A percentile compares a stretch with the other conserved stretches of the same genome.
Evolutionary conservation across 2,888 invertebrate genomes (phyloP).

Genomic region (Dendrolimus pini): DNA sequence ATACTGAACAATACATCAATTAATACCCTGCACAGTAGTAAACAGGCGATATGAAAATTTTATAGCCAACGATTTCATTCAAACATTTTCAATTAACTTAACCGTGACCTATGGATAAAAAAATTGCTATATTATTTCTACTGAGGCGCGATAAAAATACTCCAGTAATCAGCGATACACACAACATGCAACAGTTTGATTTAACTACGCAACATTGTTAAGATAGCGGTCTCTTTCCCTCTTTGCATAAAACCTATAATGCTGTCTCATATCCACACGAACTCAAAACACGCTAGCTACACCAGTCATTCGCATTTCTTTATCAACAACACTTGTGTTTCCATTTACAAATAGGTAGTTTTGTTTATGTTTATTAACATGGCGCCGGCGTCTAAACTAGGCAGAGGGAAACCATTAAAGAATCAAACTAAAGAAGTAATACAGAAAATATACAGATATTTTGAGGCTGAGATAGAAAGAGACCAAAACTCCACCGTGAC

Average conservation of each 20-base stretch:
- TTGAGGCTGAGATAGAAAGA: constrained; percentile 26
- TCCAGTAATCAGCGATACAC: not conserved
- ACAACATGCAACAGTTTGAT: not conserved
- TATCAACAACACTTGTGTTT: constrained; percentile 29
- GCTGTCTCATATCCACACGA: constrained; percentile 11
- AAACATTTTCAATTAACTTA: no score
- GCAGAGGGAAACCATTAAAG: constrained; percentile 28
- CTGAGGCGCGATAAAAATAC: no score
- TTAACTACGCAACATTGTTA: not conserved
- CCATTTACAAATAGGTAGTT: constrained; percentile 10
- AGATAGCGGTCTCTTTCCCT: constrained; percentile 12
- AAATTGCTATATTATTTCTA: no score
- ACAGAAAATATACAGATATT: constrained; percentile 27
- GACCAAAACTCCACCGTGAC: constrained; percentile 29
- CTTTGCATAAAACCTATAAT: constrained; percentile 4
- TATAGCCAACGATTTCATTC: no score
- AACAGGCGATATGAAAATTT: no score
- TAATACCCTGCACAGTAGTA: no score
- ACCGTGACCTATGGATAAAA: no score
- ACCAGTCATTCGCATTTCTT: constrained; percentile 31
- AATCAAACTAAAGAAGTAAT: constrained; percentile 30
- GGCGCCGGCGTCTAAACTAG: constrained; percentile 26
- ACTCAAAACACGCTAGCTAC: constrained; percentile 12
- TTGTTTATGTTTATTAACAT: constrained; percentile 22
- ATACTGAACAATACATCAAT: no score